Evolutionary conservation across 2,113 vertebrate genomes (phyloP), one percentile per base, ranked within the genome.

Genomic region (Cyphomyrus discorhynchus): DNA sequence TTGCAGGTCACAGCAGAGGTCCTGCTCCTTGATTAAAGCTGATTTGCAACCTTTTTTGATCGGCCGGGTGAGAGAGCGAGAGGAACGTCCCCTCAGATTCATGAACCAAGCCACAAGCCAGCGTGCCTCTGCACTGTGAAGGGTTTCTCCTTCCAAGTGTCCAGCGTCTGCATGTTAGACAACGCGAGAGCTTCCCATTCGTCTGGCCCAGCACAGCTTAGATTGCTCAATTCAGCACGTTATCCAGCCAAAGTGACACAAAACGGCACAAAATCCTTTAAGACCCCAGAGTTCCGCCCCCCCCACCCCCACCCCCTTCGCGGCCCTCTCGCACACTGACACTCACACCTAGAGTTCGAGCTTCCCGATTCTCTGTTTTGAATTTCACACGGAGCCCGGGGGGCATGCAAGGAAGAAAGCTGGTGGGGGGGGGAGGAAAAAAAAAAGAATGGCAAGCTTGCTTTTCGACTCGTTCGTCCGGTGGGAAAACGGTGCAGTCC

Each of bases 381-480:
- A 46, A 85, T 85, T 85, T 85, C 83, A 86, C 83, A 86, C 31
- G 31, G 47, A 86, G 42, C 83, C 83, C 3, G n/a, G 83, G 83
- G 83, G 45, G 46, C 83, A 50, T 15, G 46, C 45, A 31, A 84
- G 45, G n/a, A 47, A 49, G n/a, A 27, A 42, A 86, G 45, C 3
- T 11, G 24, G 83, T 31, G 8, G 83, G 45, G 82, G 47, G 24
- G 80, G 19, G 5, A 10, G 39, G 39, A 9, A 2, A n/a, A 24
- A 85, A 85, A 50, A 49, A 49, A 49, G 19, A 86, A 80, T 3
- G 35, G 5, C 5, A 2, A 19, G 6, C 74, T 19, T 42, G 74
- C 74, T 80, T 80, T 80, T 39, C 35, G 35, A 80, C 35, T 80
- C 17, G 35, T 42, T 42, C 35, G 35, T 80, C 74, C 74, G 74